These are phyloP conservation scores for Rhabdophis nuchalis DNA, from an alignment of 2,797 vertebrate species.

Conservation along the genomic window DNA sequence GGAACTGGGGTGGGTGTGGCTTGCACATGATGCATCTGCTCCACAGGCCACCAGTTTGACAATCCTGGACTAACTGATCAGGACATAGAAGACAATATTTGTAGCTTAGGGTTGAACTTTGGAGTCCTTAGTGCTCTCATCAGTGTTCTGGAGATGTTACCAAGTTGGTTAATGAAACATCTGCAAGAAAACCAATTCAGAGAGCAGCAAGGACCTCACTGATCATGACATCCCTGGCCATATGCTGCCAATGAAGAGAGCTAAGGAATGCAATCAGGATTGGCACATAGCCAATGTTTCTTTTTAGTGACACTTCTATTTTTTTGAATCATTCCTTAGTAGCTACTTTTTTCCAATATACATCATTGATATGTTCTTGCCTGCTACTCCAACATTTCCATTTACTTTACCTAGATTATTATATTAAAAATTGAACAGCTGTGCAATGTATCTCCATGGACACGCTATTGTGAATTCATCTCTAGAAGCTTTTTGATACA, in stretches of 20 bases:
- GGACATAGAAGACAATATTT: too few species aligned
- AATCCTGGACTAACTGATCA: too few species aligned
- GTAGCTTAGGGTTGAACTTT: too few species aligned
- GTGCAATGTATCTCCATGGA: not conserved
- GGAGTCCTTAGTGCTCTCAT: too few species aligned
- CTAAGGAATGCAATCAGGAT: not conserved
- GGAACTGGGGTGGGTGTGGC: too few species aligned
- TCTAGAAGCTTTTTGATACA: not conserved
- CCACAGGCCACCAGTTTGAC: too few species aligned
- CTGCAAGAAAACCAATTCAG: too few species aligned
- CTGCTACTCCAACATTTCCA: not conserved
- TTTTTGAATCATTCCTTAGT: not conserved
- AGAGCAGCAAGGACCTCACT: not conserved
- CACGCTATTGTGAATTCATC: not conserved
- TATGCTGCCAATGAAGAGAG: not conserved
- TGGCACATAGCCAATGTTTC: not conserved
- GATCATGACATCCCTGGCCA: not conserved
- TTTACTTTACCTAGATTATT: not conserved
- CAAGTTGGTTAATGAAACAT: too few species aligned
- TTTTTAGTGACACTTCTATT: not conserved
- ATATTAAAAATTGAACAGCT: not conserved
- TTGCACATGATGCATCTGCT: too few species aligned
- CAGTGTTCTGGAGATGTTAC: too few species aligned
- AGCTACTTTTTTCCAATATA: not conserved
- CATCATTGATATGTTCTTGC: not conserved